Percentiles rank a stretch among this genome's conserved stretches.
These are phyloP conservation scores for Girardinus metallicus DNA, from an alignment of 2,797 vertebrate genomes.

Conservation along the genomic window DNA sequence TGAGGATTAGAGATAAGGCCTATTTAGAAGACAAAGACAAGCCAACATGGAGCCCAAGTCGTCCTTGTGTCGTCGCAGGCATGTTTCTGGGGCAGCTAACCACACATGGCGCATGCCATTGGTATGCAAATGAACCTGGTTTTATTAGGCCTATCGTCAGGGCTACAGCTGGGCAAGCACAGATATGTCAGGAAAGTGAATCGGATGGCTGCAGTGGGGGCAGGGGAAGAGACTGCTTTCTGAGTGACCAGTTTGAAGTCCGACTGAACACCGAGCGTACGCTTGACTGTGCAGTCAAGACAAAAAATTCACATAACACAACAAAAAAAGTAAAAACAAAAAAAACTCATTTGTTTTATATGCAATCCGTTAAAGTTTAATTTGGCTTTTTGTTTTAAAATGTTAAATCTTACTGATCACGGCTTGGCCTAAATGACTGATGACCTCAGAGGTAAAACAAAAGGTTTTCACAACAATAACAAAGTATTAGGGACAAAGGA, in stretches of 20 bases:
- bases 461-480: conserved; percentile 57
- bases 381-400: conserved; percentile 50
- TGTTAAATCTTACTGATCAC: conserved; percentile 66
- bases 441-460: conserved; percentile 60
- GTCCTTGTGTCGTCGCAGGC: conserved; percentile 62
- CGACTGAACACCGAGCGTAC: conserved; percentile 40
- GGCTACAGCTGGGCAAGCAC: conserved; percentile 82
- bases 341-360: conserved; percentile 12
- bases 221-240: conserved; percentile 50
- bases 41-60: conserved; percentile 62
- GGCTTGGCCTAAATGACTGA: conserved; percentile 73
- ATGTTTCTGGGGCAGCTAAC: conserved; percentile 71
- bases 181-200: conserved; percentile 83
- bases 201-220: conserved; percentile 70
- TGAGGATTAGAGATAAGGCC: conserved; percentile 66
- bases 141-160: conserved; percentile 86
- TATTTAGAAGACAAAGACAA: conserved; percentile 70
- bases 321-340: conserved; percentile 51
- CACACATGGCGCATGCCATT: conserved; percentile 82
- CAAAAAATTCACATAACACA: conserved; percentile 32
- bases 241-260: conserved; percentile 58
- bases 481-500: conserved; percentile 67
- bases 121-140: conserved; percentile 82
- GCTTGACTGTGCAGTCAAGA: conserved; percentile 28
- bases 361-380: conserved; percentile 53